Evolutionary conservation across 2,888 invertebrate species (phyloP).

Genomic region (Epirrhoe alternata): DNA sequence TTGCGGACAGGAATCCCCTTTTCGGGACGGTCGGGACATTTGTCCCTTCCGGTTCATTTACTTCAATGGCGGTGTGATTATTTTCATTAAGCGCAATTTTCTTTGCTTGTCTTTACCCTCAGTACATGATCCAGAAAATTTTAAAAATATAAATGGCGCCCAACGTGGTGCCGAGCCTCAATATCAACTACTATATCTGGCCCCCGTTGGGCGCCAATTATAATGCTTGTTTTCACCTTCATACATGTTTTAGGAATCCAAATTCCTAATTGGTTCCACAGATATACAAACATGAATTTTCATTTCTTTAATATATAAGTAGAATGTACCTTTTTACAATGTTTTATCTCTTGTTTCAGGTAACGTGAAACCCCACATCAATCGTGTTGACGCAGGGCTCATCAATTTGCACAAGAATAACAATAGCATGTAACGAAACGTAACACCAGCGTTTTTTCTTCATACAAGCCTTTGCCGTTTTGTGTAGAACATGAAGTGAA

Average conservation of each 20-base stretch:
- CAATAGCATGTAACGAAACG: conserved; percentile 20
- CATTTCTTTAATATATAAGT: neutral
- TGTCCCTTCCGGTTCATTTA: conserved; percentile 58
- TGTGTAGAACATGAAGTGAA: neutral
- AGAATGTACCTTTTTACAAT: neutral
- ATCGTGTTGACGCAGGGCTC: conserved; percentile 35
- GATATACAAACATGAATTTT: neutral
- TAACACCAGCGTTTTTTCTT: conserved; percentile 15
- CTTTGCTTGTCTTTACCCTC: conserved; percentile 30
- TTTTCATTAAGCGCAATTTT: conserved; percentile 60
- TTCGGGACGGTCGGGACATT: conserved; percentile 44
- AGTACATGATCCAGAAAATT: too few relatives aligned
- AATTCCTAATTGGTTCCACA: neutral
- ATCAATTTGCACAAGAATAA: conserved; percentile 25
- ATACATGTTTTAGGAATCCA: neutral
- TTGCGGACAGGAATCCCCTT: conserved; percentile 52
- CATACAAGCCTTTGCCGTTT: neutral
- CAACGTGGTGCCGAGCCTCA: neutral
- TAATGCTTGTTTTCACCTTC: too few relatives aligned
- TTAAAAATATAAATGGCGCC: too few relatives aligned
- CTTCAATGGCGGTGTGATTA: conserved; percentile 54
- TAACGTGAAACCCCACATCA: conserved; percentile 34
- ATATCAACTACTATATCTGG: too few relatives aligned
- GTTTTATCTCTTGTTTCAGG: conserved; percentile 43
- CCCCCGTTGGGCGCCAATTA: too few relatives aligned